Percentiles rank a stretch among this genome's conserved stretches.
Conservation (phyloP, 2,797 vertebrate species). For the Gallinago stenura region DNA sequence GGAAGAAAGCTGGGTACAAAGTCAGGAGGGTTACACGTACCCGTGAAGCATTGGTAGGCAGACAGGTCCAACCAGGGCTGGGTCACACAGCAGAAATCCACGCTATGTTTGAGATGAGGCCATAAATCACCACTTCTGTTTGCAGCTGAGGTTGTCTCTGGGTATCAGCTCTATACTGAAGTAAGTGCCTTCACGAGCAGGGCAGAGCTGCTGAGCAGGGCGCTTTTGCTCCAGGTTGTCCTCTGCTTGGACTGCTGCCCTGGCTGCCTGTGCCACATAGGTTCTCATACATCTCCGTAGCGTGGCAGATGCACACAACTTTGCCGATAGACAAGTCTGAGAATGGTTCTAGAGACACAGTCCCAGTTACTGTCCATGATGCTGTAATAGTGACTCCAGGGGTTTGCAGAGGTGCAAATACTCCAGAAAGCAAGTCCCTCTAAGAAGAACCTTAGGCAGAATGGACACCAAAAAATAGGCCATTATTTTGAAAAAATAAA, state of each 20-base stretch:
- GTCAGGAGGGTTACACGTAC: background rate
- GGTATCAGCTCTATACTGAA: background rate
- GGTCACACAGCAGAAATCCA: background rate
- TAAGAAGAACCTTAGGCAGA: background rate
- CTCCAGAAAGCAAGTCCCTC: background rate
- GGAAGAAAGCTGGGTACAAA: background rate
- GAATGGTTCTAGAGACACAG: background rate
- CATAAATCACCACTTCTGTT: background rate
- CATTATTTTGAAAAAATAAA: background rate
- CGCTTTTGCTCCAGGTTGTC: background rate
- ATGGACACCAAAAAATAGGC: background rate
- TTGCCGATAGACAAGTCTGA: accelerated
- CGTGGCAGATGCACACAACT: background rate
- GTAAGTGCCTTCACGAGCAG: background rate
- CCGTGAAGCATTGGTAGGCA: background rate
- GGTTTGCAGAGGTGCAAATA: background rate
- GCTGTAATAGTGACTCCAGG: background rate
- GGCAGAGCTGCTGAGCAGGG: background rate
- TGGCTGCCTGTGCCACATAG: background rate
- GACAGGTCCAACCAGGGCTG: background rate
- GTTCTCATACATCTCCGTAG: background rate
- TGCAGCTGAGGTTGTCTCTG: background rate
- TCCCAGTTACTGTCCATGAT: background rate
- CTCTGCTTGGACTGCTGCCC: background rate
- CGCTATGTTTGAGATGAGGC: background rate